Evolutionary conservation across 2,888 invertebrate genomes (phyloP).

Genomic region (Lottia gigantea): DNA sequence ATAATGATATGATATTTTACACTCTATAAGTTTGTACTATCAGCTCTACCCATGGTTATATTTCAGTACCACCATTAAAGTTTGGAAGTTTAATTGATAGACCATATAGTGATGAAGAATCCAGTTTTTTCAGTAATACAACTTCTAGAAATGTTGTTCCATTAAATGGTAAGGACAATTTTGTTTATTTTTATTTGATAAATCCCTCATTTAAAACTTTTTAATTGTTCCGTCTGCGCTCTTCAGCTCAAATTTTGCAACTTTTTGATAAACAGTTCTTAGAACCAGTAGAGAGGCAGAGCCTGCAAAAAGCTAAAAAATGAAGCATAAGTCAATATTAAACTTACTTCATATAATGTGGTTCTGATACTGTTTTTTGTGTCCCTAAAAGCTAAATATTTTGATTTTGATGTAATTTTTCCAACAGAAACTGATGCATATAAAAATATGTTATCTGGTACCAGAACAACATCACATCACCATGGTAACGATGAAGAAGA

Average conservation of each 20-base stretch:
- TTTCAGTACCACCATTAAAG: constrained; percentile 53
- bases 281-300: too few species aligned
- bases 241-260: neutral
- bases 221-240: neutral
- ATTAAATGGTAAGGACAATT: constrained; percentile 47
- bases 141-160: constrained; percentile 45
- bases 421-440: constrained; percentile 56
- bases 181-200: too few species aligned
- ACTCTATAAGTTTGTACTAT: too few species aligned
- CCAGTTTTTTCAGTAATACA: constrained; percentile 50
- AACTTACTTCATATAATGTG: too few species aligned
- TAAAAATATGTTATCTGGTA: constrained; percentile 51
- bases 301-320: too few species aligned
- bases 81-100: constrained; percentile 58
- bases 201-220: neutral
- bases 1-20: too few species aligned
- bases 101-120: constrained; percentile 55
- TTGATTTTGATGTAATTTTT: constrained; percentile 1
- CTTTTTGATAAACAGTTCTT: neutral
- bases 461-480: constrained; percentile 24
- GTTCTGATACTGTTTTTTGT: too few species aligned
- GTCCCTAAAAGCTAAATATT: neutral
- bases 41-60: neutral
- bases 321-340: too few species aligned
- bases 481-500: constrained; percentile 37